Evolutionary conservation across 2,113 vertebrate species (phyloP), one percentile per base, ranked within the genome.

Genomic region (Silurus asotus): DNA sequence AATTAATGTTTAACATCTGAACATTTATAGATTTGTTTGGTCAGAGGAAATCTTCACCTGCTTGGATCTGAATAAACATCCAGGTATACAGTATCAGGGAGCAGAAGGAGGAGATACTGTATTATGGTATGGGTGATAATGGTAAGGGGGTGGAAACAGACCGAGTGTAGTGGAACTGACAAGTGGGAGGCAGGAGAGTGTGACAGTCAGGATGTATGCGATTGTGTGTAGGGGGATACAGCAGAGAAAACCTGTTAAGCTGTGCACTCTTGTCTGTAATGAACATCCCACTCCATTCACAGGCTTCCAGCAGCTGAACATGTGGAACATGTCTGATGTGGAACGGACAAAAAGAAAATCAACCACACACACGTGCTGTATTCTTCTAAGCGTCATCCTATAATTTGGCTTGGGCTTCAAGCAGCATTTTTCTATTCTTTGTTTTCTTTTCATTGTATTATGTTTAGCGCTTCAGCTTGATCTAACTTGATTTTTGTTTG

Each of bases 151-250:
- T 84, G 48, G 74, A 3, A 55, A 15, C 15, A 74, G 69, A 78
- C n/a, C 49, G 48, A 69, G 7, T 48, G 58, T n/a, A 84, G n/a
- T 83, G 58, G 76, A 53, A 72, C 15, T 69, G 82, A 67, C 76
- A 61, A 4, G 45, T 53, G 70, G 11, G 19, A 81, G 77, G 51
- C 37, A 74, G 67, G 81, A 23, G 19, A 86, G 56, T 45, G 75
- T 56, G 70, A 75, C 69, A 62, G 20, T 28, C 61, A 51, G 59
- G 49, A 67, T 45, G 51, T 76, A 13, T 69, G 70, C 64, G 58
- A 81, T 76, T 84, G 79, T 85, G 80, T 82, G 79, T 86, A 81
- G 72, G 84, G 70, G 84, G 84, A 77, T 82, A 82, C 87, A 75
- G 81, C 28, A 77, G 37, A 51, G 20, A 86, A 84, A 89, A 61